Percentiles rank a stretch among this genome's conserved stretches.
These are phyloP conservation scores for Phortica variegata DNA, from an alignment of 1,140 invertebrate genomes.

Conservation along the genomic window DNA sequence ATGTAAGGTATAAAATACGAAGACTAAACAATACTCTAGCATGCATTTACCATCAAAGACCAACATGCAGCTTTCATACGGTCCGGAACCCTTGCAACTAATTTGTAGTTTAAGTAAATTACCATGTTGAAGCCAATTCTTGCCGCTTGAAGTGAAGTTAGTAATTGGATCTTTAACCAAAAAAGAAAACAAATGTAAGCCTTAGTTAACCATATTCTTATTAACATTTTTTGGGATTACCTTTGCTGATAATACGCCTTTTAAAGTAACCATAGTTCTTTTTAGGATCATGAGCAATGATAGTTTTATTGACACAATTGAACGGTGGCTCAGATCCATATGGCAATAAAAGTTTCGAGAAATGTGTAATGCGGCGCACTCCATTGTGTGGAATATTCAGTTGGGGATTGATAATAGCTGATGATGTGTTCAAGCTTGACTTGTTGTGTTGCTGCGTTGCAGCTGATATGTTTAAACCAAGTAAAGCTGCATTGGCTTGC, in stretches of 20 bases:
- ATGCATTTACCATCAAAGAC: slow-evolving; percentile 56
- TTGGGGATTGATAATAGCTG: slow-evolving; percentile 31
- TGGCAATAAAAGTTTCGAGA: too few species aligned
- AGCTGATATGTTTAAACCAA: slow-evolving; percentile 36
- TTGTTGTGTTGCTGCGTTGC: slow-evolving; percentile 34
- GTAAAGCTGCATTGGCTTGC: slow-evolving; percentile 37
- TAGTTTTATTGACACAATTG: slow-evolving; percentile 64
- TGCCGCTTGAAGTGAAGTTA: slow-evolving; percentile 67
- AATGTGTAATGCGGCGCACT: slow-evolving; percentile 15
- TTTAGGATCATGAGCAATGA: slow-evolving; percentile 64
- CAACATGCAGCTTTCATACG: slow-evolving; percentile 67
- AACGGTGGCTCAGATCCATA: slow-evolving; percentile 57
- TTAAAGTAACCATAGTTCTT: slow-evolving; percentile 74
- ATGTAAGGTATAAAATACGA: too few species aligned
- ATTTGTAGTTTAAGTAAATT: slow-evolving; percentile 71
- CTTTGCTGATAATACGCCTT: slow-evolving; percentile 64
- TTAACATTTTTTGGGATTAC: slow-evolving; percentile 54
- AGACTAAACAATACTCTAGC: too few species aligned
- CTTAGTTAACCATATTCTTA: too few species aligned
- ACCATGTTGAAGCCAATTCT: slow-evolving; percentile 78
- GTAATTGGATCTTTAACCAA: slow-evolving; percentile 66
- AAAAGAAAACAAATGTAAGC: slow-evolving; percentile 3
- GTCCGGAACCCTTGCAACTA: slow-evolving; percentile 70
- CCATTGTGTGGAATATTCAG: slow-evolving; percentile 10
- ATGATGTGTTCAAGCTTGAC: slow-evolving; percentile 17